Base-by-base conservation (phyloP, 2,888 invertebrate genomes). In the Bembecia ichneumoniformis region DNA sequence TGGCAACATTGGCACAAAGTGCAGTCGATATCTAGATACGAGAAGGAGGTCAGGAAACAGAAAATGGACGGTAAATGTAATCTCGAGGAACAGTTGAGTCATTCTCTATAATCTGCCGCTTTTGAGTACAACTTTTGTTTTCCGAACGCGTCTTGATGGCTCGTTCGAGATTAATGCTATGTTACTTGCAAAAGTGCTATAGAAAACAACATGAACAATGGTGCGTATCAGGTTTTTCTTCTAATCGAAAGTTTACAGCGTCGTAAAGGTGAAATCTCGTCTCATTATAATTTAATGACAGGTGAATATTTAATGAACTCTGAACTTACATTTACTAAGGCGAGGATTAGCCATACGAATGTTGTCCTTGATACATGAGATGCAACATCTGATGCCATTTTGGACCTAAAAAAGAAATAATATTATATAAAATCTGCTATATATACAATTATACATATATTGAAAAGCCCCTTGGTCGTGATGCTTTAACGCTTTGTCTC, bases 281-380 rank as follows among this genome's bases (percentile, higher is more conserved):
- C 14, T 13, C n/a, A 40, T 13, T 40, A 40, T 14, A 28, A 28
- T 28, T 28, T 28, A 28, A 28, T 28, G 9, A 9, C 28, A 28
- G 28, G 28, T 28, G 28, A 28, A 13, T 40, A 14, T 40, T 40
- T 13, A 11, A 40, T 11, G 14, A 40, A 40, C 14, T 40, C 5
- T 13, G n/a, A 15, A 86, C 87, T 87, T 63, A 87, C 87, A 72
- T 77, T 83, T 51, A 77, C 67, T 66, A 83, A 69, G 55, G 82
- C 77, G 64, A 86, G 62, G 51, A 82, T 71, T 49, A 86, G 66
- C 74, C 82, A 86, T 58, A 84, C 59, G 53, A 80, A 68, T 58
- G 81, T 72, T 55, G 79, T 77, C 67, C 76, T 71, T 59, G 77
- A 71, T 78, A 83, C 76, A 53, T 80, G 74, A 64, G 84, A 76